Conservation (phyloP, 1,140 invertebrate genomes). For the Achroia grisella region DNA sequence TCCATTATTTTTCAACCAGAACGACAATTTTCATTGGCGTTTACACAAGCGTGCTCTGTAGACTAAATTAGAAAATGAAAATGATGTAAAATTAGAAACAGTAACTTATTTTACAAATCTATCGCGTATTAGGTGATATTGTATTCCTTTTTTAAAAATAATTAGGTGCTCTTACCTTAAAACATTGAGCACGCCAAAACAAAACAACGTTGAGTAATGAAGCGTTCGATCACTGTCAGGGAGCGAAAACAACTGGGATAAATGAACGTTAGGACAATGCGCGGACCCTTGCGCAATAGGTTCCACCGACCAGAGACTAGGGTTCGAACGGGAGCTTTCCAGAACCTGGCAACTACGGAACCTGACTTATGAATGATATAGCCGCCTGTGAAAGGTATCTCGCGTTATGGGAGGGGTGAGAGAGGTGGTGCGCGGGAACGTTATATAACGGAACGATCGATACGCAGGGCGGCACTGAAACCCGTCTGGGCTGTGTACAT, state of each 20-base stretch:
- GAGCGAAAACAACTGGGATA: slow-evolving; percentile 49
- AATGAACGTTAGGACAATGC: slow-evolving; percentile 30
- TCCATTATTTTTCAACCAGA: too few species aligned
- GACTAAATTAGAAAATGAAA: too few species aligned
- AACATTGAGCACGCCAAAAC: slow-evolving; percentile 53
- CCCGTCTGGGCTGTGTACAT: slow-evolving; percentile 30
- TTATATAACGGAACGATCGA: slow-evolving; percentile 64
- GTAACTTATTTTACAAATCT: too few species aligned
- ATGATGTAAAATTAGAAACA: too few species aligned
- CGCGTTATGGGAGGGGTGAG: slow-evolving; percentile 10
- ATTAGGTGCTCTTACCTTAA: slow-evolving; percentile 65
- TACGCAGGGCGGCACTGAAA: slow-evolving; percentile 31
- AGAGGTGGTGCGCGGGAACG: slow-evolving; percentile 7
- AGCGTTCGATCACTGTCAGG: slow-evolving; percentile 20
- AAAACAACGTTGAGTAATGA: slow-evolving; percentile 30
- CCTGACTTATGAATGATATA: slow-evolving; percentile 44
- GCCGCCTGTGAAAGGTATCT: slow-evolving; percentile 37
- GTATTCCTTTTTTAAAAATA: too few species aligned
- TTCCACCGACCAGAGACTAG: background rate
- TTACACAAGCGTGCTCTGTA: too few species aligned
- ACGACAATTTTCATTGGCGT: too few species aligned
- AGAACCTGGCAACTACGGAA: slow-evolving; percentile 38
- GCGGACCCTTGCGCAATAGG: slow-evolving; percentile 16
- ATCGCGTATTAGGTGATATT: too few species aligned
- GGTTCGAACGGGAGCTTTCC: slow-evolving; percentile 20